Evolutionary conservation across 2,888 invertebrate species (phyloP), one percentile per base, ranked within the genome.

Genomic region (Morpho deidamia): DNA sequence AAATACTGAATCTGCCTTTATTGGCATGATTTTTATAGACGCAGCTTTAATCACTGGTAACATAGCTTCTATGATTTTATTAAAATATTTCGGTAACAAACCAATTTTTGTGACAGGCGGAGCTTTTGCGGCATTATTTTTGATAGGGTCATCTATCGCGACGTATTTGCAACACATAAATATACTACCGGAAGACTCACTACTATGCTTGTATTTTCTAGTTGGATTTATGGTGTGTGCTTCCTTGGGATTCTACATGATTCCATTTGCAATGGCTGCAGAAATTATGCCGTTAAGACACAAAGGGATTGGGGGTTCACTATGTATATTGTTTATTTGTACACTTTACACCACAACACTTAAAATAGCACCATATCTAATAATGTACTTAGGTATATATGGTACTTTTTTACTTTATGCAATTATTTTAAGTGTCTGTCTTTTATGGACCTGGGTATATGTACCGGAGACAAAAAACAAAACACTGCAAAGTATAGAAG

Each of bases 221-320:
- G 40, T 54, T 11, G 54, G 49, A n/a, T 59, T 54, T 35, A 59
- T 56, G 59, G 37, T 59, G 12, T 51, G 41, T n/a, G 54, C 56
- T n/a, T 54, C 56, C 37, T 50, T 56, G 14, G 56, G 56, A 12
- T 45, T 59, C 8, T 59, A 50, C 23, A 54, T 54, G 8, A 50
- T 54, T 10, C 59, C 59, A 3, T 59, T 56, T 23, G 52, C 44
- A 11, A 43, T 56, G 44, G 34, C 59, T n/a, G 45, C 54, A 40
- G 59, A 59, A 42, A 56, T 59, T 35, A 56, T 59, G 33, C 59
- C 59, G 5, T 40, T 59, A 8, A 45, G 52, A 34, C 56, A 59
- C 43, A 49, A 56, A 42, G 59, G 54, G 7, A 35, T 56, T 0
- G 51, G 54, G 1, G 52, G 54, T 10, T 51, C 59, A 3, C 42